Evolutionary conservation across 2,797 vertebrate species (phyloP).

Genomic region (Poecilia picta): DNA sequence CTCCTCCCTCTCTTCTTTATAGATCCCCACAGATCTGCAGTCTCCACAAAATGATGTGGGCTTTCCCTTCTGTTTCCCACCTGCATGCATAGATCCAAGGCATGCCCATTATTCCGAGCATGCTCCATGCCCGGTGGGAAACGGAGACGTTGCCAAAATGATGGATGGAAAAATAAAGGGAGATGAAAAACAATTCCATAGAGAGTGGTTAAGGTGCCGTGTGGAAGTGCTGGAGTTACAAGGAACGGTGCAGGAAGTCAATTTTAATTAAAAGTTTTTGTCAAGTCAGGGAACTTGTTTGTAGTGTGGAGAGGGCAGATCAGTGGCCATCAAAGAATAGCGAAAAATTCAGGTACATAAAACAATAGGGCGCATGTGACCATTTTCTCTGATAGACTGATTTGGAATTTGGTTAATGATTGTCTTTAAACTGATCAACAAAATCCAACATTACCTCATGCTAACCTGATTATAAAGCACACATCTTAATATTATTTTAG

Average conservation of each 20-base stretch:
- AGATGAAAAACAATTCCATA: conserved; percentile 43
- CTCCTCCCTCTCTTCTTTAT: conserved; percentile 4
- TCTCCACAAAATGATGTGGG: neutral
- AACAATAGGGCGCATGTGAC: neutral
- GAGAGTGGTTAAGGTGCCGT: conserved; percentile 33
- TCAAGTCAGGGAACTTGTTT: conserved; percentile 25
- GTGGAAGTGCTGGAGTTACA: conserved; percentile 29
- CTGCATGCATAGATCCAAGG: conserved; percentile 2
- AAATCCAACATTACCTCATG: neutral
- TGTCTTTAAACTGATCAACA: neutral
- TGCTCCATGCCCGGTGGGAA: conserved; percentile 17
- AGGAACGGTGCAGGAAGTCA: conserved; percentile 42
- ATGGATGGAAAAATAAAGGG: conserved; percentile 53
- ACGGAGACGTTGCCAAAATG: conserved; percentile 34
- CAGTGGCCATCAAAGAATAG: conserved; percentile 3
- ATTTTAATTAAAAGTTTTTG: conserved; percentile 61
- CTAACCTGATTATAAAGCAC: neutral
- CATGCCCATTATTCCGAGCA: conserved; percentile 24
- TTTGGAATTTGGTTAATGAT: neutral
- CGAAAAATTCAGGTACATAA: conserved; percentile 1
- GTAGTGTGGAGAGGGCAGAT: conserved; percentile 23
- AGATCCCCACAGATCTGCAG: conserved; percentile 5
- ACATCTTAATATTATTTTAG: neutral
- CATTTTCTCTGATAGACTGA: neutral
- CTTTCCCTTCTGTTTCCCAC: conserved; percentile 6